These are phyloP conservation scores for Synanthedon tipuliformis DNA, from an alignment of 2,888 invertebrate species.

Conservation along the genomic window DNA sequence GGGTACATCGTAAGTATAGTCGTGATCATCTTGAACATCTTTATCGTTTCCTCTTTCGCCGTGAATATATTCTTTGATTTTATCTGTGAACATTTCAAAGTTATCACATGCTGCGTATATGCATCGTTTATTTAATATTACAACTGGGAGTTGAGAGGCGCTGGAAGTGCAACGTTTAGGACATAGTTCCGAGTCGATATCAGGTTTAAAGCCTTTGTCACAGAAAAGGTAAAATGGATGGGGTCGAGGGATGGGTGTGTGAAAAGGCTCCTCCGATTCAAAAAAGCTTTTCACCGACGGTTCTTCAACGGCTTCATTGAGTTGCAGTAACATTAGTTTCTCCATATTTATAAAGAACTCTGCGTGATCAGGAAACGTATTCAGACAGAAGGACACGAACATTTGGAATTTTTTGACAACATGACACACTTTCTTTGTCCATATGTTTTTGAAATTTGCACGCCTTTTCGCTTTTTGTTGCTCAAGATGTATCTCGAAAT, in stretches of 20 bases:
- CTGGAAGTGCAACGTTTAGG: constrained; percentile 41
- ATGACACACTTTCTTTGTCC: constrained; percentile 49
- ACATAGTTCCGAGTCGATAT: constrained; percentile 34
- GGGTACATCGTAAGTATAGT: constrained; percentile 34
- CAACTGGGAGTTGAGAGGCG: constrained; percentile 41
- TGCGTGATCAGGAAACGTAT: constrained; percentile 43
- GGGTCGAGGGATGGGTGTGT: constrained; percentile 30
- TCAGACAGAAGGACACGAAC: constrained; percentile 47
- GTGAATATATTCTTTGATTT: constrained; percentile 34
- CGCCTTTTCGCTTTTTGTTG: constrained; percentile 31
- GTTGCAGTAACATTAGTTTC: constrained; percentile 49
- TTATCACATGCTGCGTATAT: constrained; percentile 55
- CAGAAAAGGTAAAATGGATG: constrained; percentile 50
- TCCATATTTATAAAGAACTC: constrained; percentile 59
- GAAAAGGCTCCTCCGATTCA: constrained; percentile 21
- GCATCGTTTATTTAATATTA: constrained; percentile 45
- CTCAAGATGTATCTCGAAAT: constrained; percentile 33
- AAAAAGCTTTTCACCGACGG: constrained; percentile 41
- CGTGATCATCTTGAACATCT: constrained; percentile 32
- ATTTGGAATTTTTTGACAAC: constrained; percentile 52
- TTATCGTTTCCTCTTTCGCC: constrained; percentile 28
- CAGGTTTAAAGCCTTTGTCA: constrained; percentile 34
- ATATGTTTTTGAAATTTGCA: constrained; percentile 28
- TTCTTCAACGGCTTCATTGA: constrained; percentile 35
- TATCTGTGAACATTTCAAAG: constrained; percentile 35